Evolutionary conservation across 2,797 vertebrate species (phyloP).

Genomic region (Oryzias dopingdopingensis): DNA sequence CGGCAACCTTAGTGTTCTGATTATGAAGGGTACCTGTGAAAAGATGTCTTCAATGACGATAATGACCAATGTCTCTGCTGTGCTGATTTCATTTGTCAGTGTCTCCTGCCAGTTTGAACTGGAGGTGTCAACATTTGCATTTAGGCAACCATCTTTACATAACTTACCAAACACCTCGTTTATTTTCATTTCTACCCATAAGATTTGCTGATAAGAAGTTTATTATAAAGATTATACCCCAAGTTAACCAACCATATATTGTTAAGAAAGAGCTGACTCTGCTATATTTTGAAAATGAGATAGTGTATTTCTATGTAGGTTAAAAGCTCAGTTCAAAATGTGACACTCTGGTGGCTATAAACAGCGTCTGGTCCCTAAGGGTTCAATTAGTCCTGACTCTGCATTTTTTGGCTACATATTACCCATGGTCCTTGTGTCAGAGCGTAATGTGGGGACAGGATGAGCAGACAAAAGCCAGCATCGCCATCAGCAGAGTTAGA

Average conservation of each 20-base stretch:
- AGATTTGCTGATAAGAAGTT: too few relatives aligned
- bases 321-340: conserved; percentile 9
- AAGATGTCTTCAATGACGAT: conserved; percentile 1
- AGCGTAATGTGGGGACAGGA: conserved; percentile 45
- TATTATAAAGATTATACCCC: too few relatives aligned
- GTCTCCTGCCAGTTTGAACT: neutral
- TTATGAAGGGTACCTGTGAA: conserved; percentile 6
- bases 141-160: neutral
- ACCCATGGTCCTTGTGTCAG: conserved; percentile 45
- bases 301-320: conserved; percentile 5
- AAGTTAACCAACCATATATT: too few relatives aligned
- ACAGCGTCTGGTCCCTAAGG: conserved; percentile 13
- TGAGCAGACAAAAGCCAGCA: conserved; percentile 60
- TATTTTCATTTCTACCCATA: too few relatives aligned
- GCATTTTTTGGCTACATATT: conserved; percentile 47
- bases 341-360: conserved; percentile 11
- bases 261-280: neutral
- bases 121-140: neutral
- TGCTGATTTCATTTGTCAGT: neutral
- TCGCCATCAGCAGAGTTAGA: conserved; percentile 54
- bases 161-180: too few relatives aligned
- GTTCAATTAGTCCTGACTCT: conserved; percentile 49
- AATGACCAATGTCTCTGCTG: neutral
- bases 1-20: neutral
- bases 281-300: neutral